Percentiles rank a stretch among this genome's conserved stretches.
These are phyloP conservation scores for Kryptolebias ocellatus DNA, from an alignment of 2,797 vertebrate genomes.

Conservation along the genomic window DNA sequence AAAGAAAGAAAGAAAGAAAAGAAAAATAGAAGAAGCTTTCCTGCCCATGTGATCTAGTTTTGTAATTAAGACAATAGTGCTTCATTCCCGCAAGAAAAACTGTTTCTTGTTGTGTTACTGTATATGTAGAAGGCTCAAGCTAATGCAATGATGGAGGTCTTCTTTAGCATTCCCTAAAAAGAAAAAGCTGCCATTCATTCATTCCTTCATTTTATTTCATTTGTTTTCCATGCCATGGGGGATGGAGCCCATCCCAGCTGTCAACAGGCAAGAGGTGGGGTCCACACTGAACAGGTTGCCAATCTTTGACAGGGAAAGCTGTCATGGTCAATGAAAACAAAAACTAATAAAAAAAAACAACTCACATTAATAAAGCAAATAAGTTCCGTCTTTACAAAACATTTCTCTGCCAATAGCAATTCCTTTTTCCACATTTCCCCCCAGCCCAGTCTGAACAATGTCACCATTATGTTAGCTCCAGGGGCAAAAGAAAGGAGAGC, in stretches of 20 bases:
- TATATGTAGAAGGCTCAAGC: conserved; percentile 53
- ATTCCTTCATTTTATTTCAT: not conserved
- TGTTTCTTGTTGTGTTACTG: conserved; percentile 59
- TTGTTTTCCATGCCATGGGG: not conserved
- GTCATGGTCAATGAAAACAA: conserved; percentile 65
- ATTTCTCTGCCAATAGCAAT: conserved; percentile 62
- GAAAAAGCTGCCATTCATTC: conserved; percentile 56
- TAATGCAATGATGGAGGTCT: conserved; percentile 39
- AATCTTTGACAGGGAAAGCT: conserved; percentile 50
- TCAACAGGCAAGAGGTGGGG: not conserved
- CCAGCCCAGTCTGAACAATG: conserved; percentile 73
- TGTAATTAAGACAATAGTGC: conserved; percentile 58
- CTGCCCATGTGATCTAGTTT: conserved; percentile 65
- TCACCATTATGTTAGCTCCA: conserved; percentile 75
- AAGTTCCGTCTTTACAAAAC: conserved; percentile 58
- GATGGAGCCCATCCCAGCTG: not conserved
- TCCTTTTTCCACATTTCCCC: conserved; percentile 55
- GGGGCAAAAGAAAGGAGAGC: conserved; percentile 67
- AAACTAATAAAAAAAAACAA: conserved; percentile 28
- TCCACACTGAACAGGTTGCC: conserved; percentile 1
- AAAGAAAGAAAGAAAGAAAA: conserved; percentile 46
- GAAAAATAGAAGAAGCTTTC: conserved; percentile 47
- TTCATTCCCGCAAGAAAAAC: conserved; percentile 63
- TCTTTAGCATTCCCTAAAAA: conserved; percentile 42
- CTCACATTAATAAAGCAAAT: conserved; percentile 63